These are phyloP conservation scores for Scolanthus callimorphus DNA, from an alignment of 92 coral and sea anemone species.

Conservation along the genomic window DNA sequence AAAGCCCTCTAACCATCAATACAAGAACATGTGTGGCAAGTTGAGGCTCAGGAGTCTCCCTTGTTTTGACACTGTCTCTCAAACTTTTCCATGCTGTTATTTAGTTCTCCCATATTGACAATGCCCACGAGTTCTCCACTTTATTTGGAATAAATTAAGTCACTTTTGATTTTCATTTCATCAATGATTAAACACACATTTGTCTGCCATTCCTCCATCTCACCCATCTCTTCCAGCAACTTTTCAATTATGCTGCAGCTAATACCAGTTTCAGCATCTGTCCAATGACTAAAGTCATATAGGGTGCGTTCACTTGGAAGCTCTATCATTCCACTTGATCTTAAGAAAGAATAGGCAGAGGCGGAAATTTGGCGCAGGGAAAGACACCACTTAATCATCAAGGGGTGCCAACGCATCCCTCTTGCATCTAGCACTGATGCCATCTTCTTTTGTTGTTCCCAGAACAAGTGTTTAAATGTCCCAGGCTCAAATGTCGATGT, in stretches of 20 bases:
- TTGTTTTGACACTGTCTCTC: conserved; percentile 6
- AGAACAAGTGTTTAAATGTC: too few species aligned
- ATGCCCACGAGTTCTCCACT: too few species aligned
- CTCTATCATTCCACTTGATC: conserved; percentile 11
- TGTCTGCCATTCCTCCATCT: conserved; percentile 10
- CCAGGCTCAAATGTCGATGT: conserved; percentile 10
- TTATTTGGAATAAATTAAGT: conserved; percentile 24
- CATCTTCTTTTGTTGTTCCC: conserved; percentile 15
- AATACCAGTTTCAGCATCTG: too few species aligned
- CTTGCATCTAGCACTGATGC: conserved; percentile 5
- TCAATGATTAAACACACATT: conserved; percentile 17
- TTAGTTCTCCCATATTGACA: conserved; percentile 12
- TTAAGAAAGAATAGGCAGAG: conserved; percentile 16
- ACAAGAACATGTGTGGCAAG: conserved; percentile 15
- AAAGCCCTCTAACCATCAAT: conserved; percentile 24
- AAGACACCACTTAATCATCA: conserved; percentile 32
- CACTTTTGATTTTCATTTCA: conserved; percentile 26
- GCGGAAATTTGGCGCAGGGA: conserved; percentile 15
- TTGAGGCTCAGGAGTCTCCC: background rate
- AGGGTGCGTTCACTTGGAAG: conserved; percentile 27
- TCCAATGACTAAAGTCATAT: conserved; percentile 29
- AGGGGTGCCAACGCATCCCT: conserved; percentile 29
- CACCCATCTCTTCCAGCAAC: background rate
- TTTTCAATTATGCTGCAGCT: conserved; percentile 5
- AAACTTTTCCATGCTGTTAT: conserved; percentile 8